A percentile compares a stretch with the other conserved stretches of the same genome.
Conservation (phyloP, 2,113 vertebrate genomes). For the Phoenicopterus ruber region DNA sequence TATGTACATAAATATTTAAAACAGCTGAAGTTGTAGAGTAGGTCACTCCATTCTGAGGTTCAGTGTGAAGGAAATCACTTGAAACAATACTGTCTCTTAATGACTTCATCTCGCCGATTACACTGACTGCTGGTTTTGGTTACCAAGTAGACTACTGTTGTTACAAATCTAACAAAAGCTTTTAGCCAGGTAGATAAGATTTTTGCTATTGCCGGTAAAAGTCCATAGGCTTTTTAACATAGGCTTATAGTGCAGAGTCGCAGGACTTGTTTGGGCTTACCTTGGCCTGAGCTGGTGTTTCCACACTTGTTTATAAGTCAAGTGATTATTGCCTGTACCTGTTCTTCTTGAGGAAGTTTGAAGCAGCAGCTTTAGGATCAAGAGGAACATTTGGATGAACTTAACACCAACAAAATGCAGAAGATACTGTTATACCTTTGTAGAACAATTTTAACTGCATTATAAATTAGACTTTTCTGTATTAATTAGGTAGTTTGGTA, state of each 20-base stretch:
- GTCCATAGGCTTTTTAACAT: background rate
- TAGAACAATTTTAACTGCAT: background rate
- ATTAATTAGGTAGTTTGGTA: background rate
- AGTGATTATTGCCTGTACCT: background rate
- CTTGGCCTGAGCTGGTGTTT: background rate
- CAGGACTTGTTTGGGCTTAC: background rate
- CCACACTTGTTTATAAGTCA: background rate
- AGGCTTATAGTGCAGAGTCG: background rate
- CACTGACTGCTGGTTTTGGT: background rate
- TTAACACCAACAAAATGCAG: background rate
- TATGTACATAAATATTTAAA: background rate
- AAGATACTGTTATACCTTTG: background rate
- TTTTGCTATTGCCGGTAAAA: background rate
- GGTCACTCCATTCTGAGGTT: background rate
- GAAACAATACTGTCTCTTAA: background rate
- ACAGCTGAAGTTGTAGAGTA: background rate
- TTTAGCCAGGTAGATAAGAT: background rate
- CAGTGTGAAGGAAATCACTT: background rate
- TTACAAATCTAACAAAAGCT: background rate
- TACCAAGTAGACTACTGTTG: background rate
- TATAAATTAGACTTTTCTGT: background rate
- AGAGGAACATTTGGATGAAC: background rate
- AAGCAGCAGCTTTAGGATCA: background rate
- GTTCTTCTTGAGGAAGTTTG: background rate
- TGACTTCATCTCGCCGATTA: background rate